A percentile compares a stretch with the other conserved stretches of the same genome.
phyloP scores from a whole-genome alignment of 2,797 vertebrate genomes.

The Chaetodon trifasciatus region DNA sequence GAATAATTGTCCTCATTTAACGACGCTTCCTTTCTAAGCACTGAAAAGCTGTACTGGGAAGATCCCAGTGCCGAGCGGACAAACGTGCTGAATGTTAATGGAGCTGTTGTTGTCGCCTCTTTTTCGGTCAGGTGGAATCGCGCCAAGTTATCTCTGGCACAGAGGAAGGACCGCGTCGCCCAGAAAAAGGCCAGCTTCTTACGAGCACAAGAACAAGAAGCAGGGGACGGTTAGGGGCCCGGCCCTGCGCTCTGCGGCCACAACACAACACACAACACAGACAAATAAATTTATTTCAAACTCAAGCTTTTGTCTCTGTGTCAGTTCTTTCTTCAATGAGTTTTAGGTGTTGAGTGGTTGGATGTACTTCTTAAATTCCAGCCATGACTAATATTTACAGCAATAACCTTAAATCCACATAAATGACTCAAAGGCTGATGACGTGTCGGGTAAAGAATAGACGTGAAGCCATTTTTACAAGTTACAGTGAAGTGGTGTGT shows the following conservation, averaged over 20 bases:
- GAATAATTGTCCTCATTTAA: neutral
- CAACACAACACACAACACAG: conserved; percentile 58
- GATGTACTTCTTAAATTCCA: neutral
- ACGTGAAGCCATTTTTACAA: neutral
- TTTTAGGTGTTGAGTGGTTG: neutral
- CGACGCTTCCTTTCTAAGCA: neutral
- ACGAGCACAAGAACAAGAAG: conserved; percentile 92
- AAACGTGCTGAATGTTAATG: conserved; percentile 75
- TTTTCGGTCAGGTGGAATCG: conserved; percentile 93
- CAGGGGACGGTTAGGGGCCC: conserved; percentile 89
- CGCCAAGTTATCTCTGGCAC: conserved; percentile 95
- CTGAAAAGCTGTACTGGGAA: conserved; percentile 17
- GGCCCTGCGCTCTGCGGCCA: conserved; percentile 11
- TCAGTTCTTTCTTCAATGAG: neutral
- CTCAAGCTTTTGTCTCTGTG: conserved; percentile 3
- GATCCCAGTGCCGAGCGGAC: conserved; percentile 12
- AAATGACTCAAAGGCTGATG: neutral
- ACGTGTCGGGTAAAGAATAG: neutral
- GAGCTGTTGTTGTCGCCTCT: conserved; percentile 45
- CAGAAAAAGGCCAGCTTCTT: conserved; percentile 99
- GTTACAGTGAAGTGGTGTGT: conserved; percentile 62
- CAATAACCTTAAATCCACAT: conserved; percentile 6
- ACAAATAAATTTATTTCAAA: conserved; percentile 86
- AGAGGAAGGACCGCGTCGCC: conserved; percentile 97
- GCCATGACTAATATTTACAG: conserved; percentile 15